Conservation (phyloP, 1,140 invertebrate species). For the Dendroctonus valens region DNA sequence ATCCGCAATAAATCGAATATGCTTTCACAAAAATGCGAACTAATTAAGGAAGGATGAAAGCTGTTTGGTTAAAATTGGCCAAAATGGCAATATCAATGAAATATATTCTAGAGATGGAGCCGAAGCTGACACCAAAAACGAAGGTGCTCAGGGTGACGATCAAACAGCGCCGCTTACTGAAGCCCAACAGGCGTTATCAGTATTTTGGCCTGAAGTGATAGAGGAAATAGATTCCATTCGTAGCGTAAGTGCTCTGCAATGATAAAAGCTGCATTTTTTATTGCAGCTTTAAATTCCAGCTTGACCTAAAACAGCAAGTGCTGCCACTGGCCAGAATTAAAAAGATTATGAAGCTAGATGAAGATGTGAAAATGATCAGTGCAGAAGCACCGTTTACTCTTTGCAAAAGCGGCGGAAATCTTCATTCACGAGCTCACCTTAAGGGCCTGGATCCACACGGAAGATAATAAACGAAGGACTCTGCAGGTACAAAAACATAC, state of each 20-base stretch:
- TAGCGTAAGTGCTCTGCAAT: conserved; percentile 35
- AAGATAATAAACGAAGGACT: conserved; percentile 95
- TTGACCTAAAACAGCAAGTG: conserved; percentile 87
- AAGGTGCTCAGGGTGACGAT: conserved; percentile 43
- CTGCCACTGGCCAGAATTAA: conserved; percentile 95
- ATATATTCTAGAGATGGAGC: conserved; percentile 30
- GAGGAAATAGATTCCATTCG: conserved; percentile 73
- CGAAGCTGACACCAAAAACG: conserved; percentile 38
- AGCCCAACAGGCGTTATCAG: conserved; percentile 64
- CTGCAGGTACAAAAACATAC: conserved; percentile 64
- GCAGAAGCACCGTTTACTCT: conserved; percentile 95
- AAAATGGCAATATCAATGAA: conserved; percentile 1
- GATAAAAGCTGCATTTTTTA: conserved; percentile 5
- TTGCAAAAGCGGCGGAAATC: conserved; percentile 97
- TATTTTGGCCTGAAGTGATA: conserved; percentile 76
- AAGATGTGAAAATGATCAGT: conserved; percentile 99
- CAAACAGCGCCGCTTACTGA: conserved; percentile 51
- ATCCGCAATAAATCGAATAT: no score
- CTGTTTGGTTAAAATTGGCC: background rate
- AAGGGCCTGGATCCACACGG: conserved; percentile 95
- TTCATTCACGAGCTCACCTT: conserved; percentile 96
- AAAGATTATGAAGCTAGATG: conserved; percentile 99
- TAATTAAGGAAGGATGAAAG: background rate
- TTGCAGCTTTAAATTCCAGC: conserved; percentile 49
- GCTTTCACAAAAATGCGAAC: background rate